Base-by-base conservation (phyloP, 2,113 vertebrate genomes). In the Sturnira hondurensis region DNA sequence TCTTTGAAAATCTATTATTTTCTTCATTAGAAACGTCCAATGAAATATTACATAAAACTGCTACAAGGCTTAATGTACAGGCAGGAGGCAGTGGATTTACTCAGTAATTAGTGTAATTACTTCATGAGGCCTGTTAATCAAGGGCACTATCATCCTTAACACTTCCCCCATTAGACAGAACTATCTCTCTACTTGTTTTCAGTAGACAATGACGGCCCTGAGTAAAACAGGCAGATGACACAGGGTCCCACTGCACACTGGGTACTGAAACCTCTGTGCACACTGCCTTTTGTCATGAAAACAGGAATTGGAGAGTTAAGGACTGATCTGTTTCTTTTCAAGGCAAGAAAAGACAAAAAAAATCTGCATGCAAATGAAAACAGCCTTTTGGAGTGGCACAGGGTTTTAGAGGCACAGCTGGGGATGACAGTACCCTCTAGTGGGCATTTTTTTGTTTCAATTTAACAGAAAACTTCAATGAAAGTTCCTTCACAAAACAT, bases 351-450 rank as follows among this genome's bases (percentile, higher is more conserved):
- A 71, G 63, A 61, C 31, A 89, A 90, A 95, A 95, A 95, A 95
- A 88, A 76, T 24, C 70, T 0, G 0, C 3, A 58, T 36, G 89
- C 89, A 63, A 58, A 93, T 7, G 47, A 22, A 91, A 85, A 54
- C 0, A 70, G 70, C 11, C 36, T 88, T 9, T 38, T 56, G 90
- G 41, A 3, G 0, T 15, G 26, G 94, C 41, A 71, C 45, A 61
- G 20, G 33, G 26, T 38, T 91, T n/a, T 15, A 36, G 36, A 89
- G 11, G 87, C 65, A 73, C 2, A 7, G 2, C 0, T 52, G 31
- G 5, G 94, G 91, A 26, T 84, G 8, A 83, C 84, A 97, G 97
- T 63, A 86, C 98, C 98, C 98, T 97, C 98, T 98, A 24, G 97
- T 94, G 98, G 97, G 17, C 31, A 77, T 50, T 89, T 92, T 92